Conservation (phyloP, 2,797 vertebrate species). For the Diglossa cyanea region DNA sequence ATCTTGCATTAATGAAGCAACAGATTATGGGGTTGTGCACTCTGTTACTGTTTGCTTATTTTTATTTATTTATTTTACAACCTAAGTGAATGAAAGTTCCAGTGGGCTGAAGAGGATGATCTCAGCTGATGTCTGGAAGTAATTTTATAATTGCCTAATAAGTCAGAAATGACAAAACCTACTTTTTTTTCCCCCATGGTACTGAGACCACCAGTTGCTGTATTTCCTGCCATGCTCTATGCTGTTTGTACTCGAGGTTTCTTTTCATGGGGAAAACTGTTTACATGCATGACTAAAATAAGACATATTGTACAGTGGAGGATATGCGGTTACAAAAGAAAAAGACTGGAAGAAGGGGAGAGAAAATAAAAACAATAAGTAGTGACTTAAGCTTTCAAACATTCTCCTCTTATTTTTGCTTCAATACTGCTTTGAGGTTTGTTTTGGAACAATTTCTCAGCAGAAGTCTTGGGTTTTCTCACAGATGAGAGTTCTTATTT, state of each 20-base stretch:
- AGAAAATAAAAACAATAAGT: slow-evolving; percentile 31
- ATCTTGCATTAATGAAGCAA: slow-evolving; percentile 29
- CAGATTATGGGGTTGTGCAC: slow-evolving; percentile 17
- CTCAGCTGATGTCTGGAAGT: slow-evolving; percentile 48
- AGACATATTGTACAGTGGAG: slow-evolving; percentile 7
- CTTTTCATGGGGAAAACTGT: neutral
- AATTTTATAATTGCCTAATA: slow-evolving; percentile 42
- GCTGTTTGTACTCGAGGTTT: neutral
- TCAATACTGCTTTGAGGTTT: neutral
- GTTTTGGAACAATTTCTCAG: neutral
- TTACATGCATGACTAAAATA: neutral
- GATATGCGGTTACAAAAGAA: neutral
- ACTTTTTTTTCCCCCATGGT: neutral
- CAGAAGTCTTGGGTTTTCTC: neutral
- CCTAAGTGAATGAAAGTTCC: slow-evolving; percentile 1
- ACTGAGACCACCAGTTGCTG: slow-evolving; percentile 6
- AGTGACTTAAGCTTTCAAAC: neutral
- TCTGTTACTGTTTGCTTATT: slow-evolving; percentile 33
- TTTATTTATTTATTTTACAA: neutral
- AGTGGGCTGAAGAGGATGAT: slow-evolving; percentile 24
- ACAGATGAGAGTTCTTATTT: neutral
- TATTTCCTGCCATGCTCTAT: neutral
- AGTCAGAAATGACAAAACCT: slow-evolving; percentile 36
- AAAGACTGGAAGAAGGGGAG: neutral
- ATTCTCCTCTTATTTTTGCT: neutral